These are phyloP conservation scores for Eupelmus urozonus DNA, from an alignment of 2,888 invertebrate species.

Conservation along the genomic window DNA sequence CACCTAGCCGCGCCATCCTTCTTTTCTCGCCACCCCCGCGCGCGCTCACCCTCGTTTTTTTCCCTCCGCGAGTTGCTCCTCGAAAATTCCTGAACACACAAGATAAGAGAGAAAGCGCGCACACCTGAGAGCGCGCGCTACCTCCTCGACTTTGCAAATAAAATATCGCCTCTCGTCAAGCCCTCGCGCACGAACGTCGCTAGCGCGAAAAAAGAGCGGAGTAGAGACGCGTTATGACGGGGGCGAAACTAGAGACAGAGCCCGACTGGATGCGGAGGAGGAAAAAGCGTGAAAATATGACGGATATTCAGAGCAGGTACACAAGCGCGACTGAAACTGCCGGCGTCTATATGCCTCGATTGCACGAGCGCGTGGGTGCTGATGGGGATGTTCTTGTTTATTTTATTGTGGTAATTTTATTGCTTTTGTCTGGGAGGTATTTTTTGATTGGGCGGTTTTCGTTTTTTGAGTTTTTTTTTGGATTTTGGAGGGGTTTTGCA, in stretches of 20 bases:
- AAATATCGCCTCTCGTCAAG: slow-evolving; percentile 66
- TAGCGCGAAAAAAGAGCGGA: background rate
- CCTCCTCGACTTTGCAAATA: slow-evolving; percentile 68
- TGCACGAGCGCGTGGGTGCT: no score
- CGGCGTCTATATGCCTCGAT: no score
- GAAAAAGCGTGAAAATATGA: slow-evolving; percentile 43
- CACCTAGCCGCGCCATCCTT: slow-evolving; percentile 31
- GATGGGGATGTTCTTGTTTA: no score
- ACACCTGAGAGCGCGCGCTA: no score
- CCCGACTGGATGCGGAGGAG: background rate
- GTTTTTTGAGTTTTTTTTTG: no score
- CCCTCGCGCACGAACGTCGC: slow-evolving; percentile 45
- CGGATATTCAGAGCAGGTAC: slow-evolving; percentile 54
- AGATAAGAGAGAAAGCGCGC: slow-evolving; percentile 66
- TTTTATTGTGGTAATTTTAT: no score
- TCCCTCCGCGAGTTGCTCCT: slow-evolving; percentile 14
- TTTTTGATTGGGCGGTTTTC: no score
- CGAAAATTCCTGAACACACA: slow-evolving; percentile 69
- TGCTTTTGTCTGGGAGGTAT: no score
- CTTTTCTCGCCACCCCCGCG: background rate
- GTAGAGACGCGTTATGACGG: background rate
- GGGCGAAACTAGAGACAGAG: background rate
- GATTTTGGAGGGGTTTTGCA: no score
- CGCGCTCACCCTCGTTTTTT: slow-evolving; percentile 19
- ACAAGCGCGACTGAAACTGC: background rate